These are phyloP conservation scores for Metallyticus violacea DNA, from an alignment of 2,888 invertebrate genomes.

Conservation along the genomic window DNA sequence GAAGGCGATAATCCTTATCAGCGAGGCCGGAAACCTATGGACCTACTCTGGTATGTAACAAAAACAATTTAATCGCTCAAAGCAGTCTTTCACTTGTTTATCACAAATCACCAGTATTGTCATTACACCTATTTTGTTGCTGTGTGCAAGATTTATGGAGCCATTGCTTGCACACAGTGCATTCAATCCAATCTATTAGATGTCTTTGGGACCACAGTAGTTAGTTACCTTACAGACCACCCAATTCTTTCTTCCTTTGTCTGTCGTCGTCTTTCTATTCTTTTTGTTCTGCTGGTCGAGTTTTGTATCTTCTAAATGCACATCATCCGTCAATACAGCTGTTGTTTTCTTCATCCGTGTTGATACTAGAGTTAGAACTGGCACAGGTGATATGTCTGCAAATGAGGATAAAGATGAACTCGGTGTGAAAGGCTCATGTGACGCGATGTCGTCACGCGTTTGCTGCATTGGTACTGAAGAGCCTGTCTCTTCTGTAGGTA, in stretches of 20 bases:
- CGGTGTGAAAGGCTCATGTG: neutral
- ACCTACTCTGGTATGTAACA: too few relatives aligned
- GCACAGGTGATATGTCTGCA: neutral
- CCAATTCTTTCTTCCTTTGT: neutral
- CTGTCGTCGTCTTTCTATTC: neutral
- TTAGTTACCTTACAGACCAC: neutral
- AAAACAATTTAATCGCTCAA: too few relatives aligned
- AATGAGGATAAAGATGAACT: neutral
- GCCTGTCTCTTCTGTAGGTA: neutral
- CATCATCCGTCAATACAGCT: neutral
- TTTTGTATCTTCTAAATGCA: neutral
- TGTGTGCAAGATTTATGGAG: too few relatives aligned
- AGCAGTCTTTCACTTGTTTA: too few relatives aligned
- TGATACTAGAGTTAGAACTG: neutral
- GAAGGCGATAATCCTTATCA: too few relatives aligned
- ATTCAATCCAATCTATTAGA: neutral
- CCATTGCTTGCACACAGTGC: too few relatives aligned
- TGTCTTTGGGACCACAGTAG: neutral
- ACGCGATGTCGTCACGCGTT: neutral
- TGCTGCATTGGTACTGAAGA: neutral
- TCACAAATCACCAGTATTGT: too few relatives aligned
- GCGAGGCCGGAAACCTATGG: too few relatives aligned
- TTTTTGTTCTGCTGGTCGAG: neutral
- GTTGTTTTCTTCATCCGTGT: neutral
- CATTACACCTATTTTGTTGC: too few relatives aligned